phyloP scores from a whole-genome alignment of 2,888 invertebrate species.

The Laspeyria flexula region DNA sequence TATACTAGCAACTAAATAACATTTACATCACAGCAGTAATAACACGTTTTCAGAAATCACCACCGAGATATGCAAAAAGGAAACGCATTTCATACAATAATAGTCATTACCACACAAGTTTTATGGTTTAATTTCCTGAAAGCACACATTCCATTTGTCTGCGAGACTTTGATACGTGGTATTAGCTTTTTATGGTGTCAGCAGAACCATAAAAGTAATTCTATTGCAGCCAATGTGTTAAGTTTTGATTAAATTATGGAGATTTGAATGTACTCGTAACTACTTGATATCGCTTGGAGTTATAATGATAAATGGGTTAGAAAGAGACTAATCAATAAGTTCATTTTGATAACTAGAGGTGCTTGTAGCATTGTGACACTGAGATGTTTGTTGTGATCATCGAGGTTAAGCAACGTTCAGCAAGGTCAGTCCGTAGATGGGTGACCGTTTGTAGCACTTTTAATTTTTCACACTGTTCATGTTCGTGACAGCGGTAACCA shows the following conservation, averaged over 20 bases:
- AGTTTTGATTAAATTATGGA: constrained; percentile 65
- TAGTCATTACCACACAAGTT: constrained; percentile 63
- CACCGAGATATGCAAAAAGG: constrained; percentile 52
- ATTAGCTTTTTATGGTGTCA: constrained; percentile 65
- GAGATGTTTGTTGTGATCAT: too few species aligned
- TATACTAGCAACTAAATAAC: neutral
- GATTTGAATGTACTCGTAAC: constrained; percentile 8
- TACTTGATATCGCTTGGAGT: neutral
- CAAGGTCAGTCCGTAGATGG: too few species aligned
- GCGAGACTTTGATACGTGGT: constrained; percentile 59
- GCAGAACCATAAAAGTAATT: constrained; percentile 60
- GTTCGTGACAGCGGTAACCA: too few species aligned
- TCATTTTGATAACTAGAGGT: too few species aligned
- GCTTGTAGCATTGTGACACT: too few species aligned
- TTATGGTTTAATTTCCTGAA: constrained; percentile 84
- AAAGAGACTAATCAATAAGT: too few species aligned
- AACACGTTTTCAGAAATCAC: constrained; percentile 23
- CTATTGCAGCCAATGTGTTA: constrained; percentile 59
- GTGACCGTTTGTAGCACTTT: too few species aligned
- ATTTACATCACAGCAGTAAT: constrained; percentile 13
- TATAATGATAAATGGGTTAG: too few species aligned
- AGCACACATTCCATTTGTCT: constrained; percentile 68
- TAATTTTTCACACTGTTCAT: too few species aligned
- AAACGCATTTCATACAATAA: constrained; percentile 57
- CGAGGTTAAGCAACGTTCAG: too few species aligned